Base-by-base conservation (phyloP, 2,113 vertebrate genomes). In the Machaerirhynchus nigripectus region DNA sequence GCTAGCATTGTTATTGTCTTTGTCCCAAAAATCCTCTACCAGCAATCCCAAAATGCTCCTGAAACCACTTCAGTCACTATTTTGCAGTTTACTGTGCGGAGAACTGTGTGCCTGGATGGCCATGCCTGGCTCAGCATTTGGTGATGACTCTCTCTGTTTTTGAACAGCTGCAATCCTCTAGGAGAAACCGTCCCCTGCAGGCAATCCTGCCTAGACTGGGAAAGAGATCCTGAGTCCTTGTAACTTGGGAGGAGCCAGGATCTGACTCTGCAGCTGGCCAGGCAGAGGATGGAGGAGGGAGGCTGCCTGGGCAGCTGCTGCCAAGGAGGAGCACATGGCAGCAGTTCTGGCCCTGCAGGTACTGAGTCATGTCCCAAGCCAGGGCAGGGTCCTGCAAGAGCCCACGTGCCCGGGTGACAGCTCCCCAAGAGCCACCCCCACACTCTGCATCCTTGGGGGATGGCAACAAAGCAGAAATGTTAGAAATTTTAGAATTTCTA, bases 301-400 rank as follows among this genome's bases (percentile, higher is more conserved):
- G 61, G 89, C 63, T 86, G 71, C 52, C 52, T 15, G 52, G 46
- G 67, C 74, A 77, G 84, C 87, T 56, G 2, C 28, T 84, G 73
- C 73, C 52, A 65, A 46, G 73, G 27, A 95, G 93, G 53, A 92
- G 79, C 50, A 27, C 24, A 13, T 33, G 42, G 88, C 71, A 68
- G 37, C 87, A 74, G 49, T 28, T 47, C 22, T 65, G 81, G 80
- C 81, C 64, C 92, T 77, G 30, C 59, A 35, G 64, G 75, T 60
- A 53, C 40, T 96, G 91, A 96, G 44, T 94, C 92, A 94, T 0
- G 17, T 33, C 31, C 83, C 75, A 9, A 46, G 88, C 71, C 86
- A 59, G 89, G 73, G 73, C 95, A 96, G 71, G 75, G 90, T 64
- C 93, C 75, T 65, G 46, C 86, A 59, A 47, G 87, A 89, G 65